Percentiles rank a stretch among this genome's conserved stretches.
Evolutionary conservation across 2,888 invertebrate species (phyloP).

Genomic region (Dicranocentrus wangi): DNA sequence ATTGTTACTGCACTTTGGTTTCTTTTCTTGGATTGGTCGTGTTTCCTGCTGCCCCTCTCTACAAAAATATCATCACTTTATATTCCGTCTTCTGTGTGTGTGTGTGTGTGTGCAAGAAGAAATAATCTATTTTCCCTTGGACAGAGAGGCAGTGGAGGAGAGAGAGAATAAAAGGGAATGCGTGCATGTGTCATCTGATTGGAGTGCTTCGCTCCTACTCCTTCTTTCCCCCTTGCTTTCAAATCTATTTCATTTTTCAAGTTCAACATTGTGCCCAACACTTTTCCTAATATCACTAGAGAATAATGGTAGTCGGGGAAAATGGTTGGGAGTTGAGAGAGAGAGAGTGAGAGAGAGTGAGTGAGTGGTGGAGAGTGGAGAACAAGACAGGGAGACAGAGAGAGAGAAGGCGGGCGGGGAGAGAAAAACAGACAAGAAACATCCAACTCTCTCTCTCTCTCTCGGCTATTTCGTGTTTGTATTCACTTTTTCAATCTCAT

Average conservation of each 20-base stretch:
- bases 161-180: constrained; percentile 6
- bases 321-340: constrained; percentile 31
- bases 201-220: constrained; percentile 11
- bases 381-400: constrained; percentile 42
- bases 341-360: constrained; percentile 39
- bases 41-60: constrained; percentile 60
- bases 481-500: constrained; percentile 68
- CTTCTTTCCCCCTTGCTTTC: constrained; percentile 34
- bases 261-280: constrained; percentile 34
- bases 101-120: constrained; percentile 14
- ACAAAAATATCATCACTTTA: constrained; percentile 57
- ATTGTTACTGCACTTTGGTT: constrained; percentile 57
- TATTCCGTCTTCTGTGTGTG: constrained; percentile 20
- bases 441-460: no score
- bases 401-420: constrained; percentile 61
- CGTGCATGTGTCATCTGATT: constrained; percentile 33
- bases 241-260: constrained; percentile 41
- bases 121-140: constrained; percentile 34
- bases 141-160: constrained; percentile 19
- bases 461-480: constrained; percentile 52
- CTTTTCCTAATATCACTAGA: constrained; percentile 39
- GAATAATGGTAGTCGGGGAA: constrained; percentile 40
- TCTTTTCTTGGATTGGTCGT: constrained; percentile 56
- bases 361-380: constrained; percentile 25
- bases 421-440: constrained; percentile 41